Base-by-base conservation (phyloP, 2,797 vertebrate genomes). In the Poeciliopsis gracilis region DNA sequence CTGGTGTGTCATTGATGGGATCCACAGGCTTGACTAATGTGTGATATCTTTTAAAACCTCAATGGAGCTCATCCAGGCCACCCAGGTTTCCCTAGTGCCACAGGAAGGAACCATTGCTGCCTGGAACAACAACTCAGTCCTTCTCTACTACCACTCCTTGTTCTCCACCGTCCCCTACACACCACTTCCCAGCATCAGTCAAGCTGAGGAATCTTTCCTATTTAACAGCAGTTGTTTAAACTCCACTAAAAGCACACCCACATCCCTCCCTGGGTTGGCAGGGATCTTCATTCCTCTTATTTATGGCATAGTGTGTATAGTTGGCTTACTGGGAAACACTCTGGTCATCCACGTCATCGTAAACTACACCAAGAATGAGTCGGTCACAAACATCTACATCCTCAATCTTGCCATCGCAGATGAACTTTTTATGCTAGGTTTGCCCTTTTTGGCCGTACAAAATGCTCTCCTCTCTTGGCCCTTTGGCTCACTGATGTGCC, bases 371-470 rank as follows among this genome's bases (percentile, higher is more conserved):
- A 97, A 97, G 84, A 96, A 97, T 76, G 97, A 97, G 84, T 98
- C 98, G 0, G 97, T 98, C 81, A 98, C 98, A 88, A 98, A 99
- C 88, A 98, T 98, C 85, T 99, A 99, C 92, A 99, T 99, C 92
- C 95, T 99, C 38, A 99, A 99, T 78, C 87, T 99, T 25, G 98
- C 98, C 0, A 95, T 99, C 8, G 98, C 98, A 0, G 98, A 99
- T 0, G 97, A 98, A 13, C 97, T 99, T 5, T 97, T 98, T 86
- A 97, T 99, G 98, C 91, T 99, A 25, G 97, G 98, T 0, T 93
- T 99, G 86, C 98, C 98, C 4, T 99, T 99, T 91, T 81, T 99
- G 88, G 98, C 97, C 0, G 97, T 94, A 0, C 98, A 99, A 80
- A 98, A 98, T 0, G 97, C 97, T 5, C 92, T 98, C 61, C 97